Conservation (phyloP, 2,888 invertebrate species). For the Tribolium freemani region DNA sequence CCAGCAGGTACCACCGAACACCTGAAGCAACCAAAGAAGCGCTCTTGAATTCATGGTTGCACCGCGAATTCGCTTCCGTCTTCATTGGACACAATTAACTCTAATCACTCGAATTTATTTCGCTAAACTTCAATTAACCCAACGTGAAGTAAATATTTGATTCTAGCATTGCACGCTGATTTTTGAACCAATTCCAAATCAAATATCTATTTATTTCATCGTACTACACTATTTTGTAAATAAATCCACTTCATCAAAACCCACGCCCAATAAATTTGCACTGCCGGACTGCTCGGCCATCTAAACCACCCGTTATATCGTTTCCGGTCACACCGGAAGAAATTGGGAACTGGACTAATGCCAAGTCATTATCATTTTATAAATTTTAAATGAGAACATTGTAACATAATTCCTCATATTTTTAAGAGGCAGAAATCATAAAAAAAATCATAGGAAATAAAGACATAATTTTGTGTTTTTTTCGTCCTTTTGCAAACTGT, state of each 20-base stretch:
- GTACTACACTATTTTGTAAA: conserved; percentile 2
- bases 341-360: too few species aligned
- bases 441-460: too few species aligned
- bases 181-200: conserved; percentile 12
- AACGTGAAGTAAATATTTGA: conserved; percentile 4
- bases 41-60: conserved; percentile 32
- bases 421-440: too few species aligned
- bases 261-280: too few species aligned
- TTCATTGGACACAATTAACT: neutral
- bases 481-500: too few species aligned
- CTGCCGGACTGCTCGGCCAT: too few species aligned
- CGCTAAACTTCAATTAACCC: neutral
- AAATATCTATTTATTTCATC: conserved; percentile 20
- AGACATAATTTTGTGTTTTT: too few species aligned
- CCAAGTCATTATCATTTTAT: too few species aligned
- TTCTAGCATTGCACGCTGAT: neutral
- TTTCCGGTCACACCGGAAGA: too few species aligned
- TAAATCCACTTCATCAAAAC: neutral
- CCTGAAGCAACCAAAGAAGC: conserved; percentile 37
- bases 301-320: too few species aligned
- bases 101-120: neutral
- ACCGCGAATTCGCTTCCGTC: neutral
- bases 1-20: neutral
- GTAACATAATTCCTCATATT: too few species aligned
- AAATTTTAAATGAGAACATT: too few species aligned